Percentiles rank a stretch among this genome's conserved stretches.
Conservation (phyloP, 2,888 invertebrate species). For the Dicyrtomina minuta region DNA sequence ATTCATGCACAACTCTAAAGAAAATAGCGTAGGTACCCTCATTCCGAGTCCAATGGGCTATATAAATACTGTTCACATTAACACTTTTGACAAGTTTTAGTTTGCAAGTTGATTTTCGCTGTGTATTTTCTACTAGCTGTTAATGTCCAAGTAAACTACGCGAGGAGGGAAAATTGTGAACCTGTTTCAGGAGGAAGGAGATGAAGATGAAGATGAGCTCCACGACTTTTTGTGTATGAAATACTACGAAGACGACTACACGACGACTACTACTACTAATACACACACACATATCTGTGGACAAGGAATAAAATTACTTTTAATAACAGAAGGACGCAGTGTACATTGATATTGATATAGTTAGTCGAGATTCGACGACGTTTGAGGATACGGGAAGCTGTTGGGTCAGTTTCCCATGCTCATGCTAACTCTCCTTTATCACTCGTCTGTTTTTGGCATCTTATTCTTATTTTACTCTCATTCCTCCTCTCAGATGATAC, state of each 20-base stretch:
- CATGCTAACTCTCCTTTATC: neutral
- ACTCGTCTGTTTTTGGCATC: too few relatives aligned
- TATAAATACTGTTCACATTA: slow-evolving; percentile 3
- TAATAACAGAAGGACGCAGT: neutral
- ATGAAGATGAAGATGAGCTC: neutral
- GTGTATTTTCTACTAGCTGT: too few relatives aligned
- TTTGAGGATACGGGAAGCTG: slow-evolving; percentile 2
- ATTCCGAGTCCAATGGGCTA: neutral
- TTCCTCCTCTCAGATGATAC: too few relatives aligned
- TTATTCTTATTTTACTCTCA: too few relatives aligned
- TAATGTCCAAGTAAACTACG: too few relatives aligned
- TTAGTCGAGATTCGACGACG: neutral
- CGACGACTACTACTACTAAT: too few relatives aligned
- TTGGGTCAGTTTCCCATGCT: slow-evolving; percentile 9
- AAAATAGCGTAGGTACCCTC: too few relatives aligned
- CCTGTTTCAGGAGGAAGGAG: neutral
- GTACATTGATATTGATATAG: neutral
- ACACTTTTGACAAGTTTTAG: slow-evolving; percentile 18
- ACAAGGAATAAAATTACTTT: neutral
- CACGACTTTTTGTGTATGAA: too few relatives aligned
- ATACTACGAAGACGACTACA: too few relatives aligned
- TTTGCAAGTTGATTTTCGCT: neutral
- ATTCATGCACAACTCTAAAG: too few relatives aligned
- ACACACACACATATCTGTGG: neutral
- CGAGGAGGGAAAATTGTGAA: neutral